Base-by-base conservation (phyloP, 1,140 invertebrate genomes). In the Papilio helenus region DNA sequence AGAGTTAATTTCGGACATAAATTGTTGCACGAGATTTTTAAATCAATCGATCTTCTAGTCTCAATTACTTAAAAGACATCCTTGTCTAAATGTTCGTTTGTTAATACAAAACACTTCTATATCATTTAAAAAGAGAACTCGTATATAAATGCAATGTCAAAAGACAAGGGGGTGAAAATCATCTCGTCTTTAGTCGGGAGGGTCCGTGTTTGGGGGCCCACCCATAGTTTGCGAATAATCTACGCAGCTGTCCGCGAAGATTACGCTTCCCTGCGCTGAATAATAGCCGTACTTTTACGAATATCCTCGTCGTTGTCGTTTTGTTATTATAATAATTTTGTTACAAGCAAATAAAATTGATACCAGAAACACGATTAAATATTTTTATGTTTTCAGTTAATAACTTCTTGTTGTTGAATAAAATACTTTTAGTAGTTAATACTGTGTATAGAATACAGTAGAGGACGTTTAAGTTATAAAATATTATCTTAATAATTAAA, bases 211-310 rank as follows among this genome's bases (percentile, higher is more conserved):
- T 74, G 72, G 72, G 72, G 72, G 72, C 49, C 72, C 72, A 74
- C 72, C 72, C 72, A 74, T 74, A 44, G 71, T 72, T 68, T 44
- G 72, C 72, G 42, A 74, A 74, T 74, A 74, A 51, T 46, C 39
- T 74, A 74, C 72, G 72, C 72, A 74, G 42, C 72, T 74, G 72
- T 74, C 72, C 72, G 1, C 72, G 72, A 29, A 68, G 61, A 72
- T 72, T 72, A 44, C 71, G 44, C 23, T 20, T 46, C 42, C 20
- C n/a, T 3, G 18, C n/a, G 20, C 20, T 49, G 23, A 74, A 26
- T 74, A 46, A 74, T 74, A 49, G 72, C n/a, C 29, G 20, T 74
- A 72, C n/a, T 72, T 74, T 74, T 74, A 26, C 34, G n/a, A 39
- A 72, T 44, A n/a, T 72, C 18, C 20, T 44, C 9, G 20, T 44